Evolutionary conservation across 1,140 invertebrate genomes (phyloP).

Genomic region (Leptinotarsa undecemlineata): DNA sequence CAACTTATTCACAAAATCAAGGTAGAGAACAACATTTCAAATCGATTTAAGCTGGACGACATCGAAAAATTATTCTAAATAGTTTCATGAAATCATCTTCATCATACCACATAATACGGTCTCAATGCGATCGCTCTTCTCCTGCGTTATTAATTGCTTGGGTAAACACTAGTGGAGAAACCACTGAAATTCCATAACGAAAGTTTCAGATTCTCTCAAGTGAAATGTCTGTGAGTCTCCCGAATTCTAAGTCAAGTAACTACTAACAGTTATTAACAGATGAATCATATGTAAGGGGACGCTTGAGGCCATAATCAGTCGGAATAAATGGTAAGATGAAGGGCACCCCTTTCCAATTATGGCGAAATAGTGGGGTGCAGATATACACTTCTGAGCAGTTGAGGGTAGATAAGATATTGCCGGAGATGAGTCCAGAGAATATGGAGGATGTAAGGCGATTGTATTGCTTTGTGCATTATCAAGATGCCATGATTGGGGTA

Average conservation of each 20-base stretch:
- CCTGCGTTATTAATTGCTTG: neutral
- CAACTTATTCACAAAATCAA: no score
- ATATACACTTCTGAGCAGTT: conserved; percentile 16
- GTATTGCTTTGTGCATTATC: neutral
- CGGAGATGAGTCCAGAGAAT: conserved; percentile 23
- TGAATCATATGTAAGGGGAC: conserved; percentile 38
- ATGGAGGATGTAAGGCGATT: conserved; percentile 6
- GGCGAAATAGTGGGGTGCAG: conserved; percentile 22
- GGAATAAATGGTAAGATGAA: conserved; percentile 26
- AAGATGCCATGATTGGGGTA: neutral
- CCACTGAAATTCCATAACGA: conserved; percentile 1
- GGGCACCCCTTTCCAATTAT: conserved; percentile 31
- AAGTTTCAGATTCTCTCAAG: conserved; percentile 4
- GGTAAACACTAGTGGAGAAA: neutral
- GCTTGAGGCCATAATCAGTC: conserved; percentile 34
- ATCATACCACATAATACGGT: no score
- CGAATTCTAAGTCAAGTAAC: conserved; percentile 17
- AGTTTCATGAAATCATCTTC: no score
- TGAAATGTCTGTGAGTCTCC: neutral
- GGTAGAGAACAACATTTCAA: no score
- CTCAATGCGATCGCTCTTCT: no score
- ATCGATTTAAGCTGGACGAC: no score
- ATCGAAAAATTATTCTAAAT: no score
- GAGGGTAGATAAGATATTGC: conserved; percentile 33
- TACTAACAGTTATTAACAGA: conserved; percentile 34